These are phyloP conservation scores for Eupithecia insigniata DNA, from an alignment of 2,888 invertebrate species.

Conservation along the genomic window DNA sequence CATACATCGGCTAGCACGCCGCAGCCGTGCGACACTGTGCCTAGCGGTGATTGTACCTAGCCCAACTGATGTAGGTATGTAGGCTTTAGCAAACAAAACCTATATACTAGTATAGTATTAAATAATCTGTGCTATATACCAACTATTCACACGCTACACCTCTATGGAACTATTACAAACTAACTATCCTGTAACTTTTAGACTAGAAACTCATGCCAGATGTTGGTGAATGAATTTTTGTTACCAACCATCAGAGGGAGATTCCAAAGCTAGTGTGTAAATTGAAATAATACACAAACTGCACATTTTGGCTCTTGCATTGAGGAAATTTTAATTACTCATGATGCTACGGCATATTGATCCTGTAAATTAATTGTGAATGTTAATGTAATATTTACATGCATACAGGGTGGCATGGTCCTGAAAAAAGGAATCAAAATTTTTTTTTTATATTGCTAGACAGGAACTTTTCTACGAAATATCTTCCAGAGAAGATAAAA, in stretches of 20 bases:
- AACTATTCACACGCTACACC: too few species aligned
- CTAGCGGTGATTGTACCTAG: background rate
- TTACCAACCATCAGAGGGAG: background rate
- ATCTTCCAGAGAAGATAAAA: background rate
- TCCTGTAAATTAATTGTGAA: background rate
- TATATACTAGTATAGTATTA: too few species aligned
- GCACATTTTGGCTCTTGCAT: background rate
- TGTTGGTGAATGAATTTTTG: background rate
- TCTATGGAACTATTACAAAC: too few species aligned
- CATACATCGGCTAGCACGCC: constrained; percentile 29
- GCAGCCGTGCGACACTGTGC: background rate
- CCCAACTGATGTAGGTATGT: background rate
- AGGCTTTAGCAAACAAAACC: background rate
- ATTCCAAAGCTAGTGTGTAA: background rate
- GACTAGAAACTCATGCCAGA: background rate
- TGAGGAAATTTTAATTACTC: background rate
- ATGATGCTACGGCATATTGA: background rate
- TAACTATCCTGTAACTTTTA: background rate
- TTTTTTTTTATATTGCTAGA: background rate
- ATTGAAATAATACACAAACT: background rate
- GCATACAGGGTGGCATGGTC: background rate
- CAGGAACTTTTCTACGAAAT: background rate
- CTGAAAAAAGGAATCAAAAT: background rate
- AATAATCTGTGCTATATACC: background rate
- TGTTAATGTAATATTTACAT: too few species aligned